Conservation (phyloP, 2,888 invertebrate species). For the Teinopalpus imperialis region DNA sequence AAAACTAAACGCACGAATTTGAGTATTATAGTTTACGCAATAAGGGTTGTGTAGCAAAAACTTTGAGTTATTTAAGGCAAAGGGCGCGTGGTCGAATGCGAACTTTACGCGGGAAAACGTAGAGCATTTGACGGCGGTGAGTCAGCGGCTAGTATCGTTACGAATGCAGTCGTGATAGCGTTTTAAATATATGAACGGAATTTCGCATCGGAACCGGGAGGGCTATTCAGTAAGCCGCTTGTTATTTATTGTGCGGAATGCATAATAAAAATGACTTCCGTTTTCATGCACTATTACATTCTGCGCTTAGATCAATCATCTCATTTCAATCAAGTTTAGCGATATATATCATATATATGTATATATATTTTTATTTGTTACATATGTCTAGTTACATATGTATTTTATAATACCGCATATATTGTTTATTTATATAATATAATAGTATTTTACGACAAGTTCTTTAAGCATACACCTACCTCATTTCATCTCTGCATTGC, state of each 20-base stretch:
- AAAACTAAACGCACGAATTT: conserved; percentile 27
- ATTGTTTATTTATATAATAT: no score
- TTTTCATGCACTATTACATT: conserved; percentile 8
- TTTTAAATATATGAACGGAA: conserved; percentile 36
- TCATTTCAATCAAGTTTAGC: no score
- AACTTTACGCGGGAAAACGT: conserved; percentile 66
- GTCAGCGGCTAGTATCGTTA: conserved; percentile 57
- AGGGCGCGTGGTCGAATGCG: conserved; percentile 33
- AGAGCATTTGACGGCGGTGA: conserved; percentile 53
- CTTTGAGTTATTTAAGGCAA: background rate
- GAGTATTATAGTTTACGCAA: conserved; percentile 28
- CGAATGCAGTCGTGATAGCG: conserved; percentile 55
- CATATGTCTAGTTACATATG: no score
- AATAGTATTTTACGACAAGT: no score
- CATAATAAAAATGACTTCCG: conserved; percentile 18
- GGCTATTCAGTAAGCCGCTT: conserved; percentile 23
- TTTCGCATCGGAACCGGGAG: conserved; percentile 28
- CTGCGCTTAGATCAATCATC: background rate
- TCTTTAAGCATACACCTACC: no score
- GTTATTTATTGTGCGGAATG: conserved; percentile 13
- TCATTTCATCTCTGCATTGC: no score
- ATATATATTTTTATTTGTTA: no score
- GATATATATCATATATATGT: no score
- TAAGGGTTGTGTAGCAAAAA: conserved; percentile 31
- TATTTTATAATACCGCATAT: no score